Conservation (phyloP, 2,797 vertebrate genomes). For the Botia almorhae region DNA sequence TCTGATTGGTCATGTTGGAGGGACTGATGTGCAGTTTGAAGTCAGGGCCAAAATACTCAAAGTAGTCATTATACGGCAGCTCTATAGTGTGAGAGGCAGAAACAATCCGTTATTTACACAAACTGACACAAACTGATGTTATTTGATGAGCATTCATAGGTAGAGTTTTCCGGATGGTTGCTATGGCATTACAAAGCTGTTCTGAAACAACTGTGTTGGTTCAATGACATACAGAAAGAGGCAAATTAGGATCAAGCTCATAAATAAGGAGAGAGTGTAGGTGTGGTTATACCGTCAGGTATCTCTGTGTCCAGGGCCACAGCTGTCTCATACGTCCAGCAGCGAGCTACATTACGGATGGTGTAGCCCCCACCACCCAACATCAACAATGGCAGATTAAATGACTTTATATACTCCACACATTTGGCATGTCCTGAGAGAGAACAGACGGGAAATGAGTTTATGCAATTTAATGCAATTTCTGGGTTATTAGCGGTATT, state of each 20-base stretch:
- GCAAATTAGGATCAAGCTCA: too few relatives aligned
- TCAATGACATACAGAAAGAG: too few relatives aligned
- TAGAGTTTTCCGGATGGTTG: too few relatives aligned
- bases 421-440: conserved; percentile 93
- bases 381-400: conserved; percentile 96
- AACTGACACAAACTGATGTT: neutral
- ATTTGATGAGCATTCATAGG: too few relatives aligned
- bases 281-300: conserved; percentile 85
- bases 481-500: neutral
- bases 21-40: conserved; percentile 99
- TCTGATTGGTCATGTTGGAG: conserved; percentile 99
- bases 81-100: conserved; percentile 68
- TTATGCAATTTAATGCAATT: too few relatives aligned
- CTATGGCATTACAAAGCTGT: too few relatives aligned
- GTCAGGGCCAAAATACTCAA: conserved; percentile 97
- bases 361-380: conserved; percentile 96
- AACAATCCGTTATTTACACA: neutral
- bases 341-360: conserved; percentile 94
- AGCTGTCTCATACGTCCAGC: conserved; percentile 96
- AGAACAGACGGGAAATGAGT: neutral
- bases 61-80: conserved; percentile 97
- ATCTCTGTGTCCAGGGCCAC: conserved; percentile 94
- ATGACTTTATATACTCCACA: conserved; percentile 96
- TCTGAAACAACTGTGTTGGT: too few relatives aligned
- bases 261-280: too few relatives aligned